These are phyloP conservation scores for Dasypolia templi DNA, from an alignment of 2,888 invertebrate species.

Conservation along the genomic window DNA sequence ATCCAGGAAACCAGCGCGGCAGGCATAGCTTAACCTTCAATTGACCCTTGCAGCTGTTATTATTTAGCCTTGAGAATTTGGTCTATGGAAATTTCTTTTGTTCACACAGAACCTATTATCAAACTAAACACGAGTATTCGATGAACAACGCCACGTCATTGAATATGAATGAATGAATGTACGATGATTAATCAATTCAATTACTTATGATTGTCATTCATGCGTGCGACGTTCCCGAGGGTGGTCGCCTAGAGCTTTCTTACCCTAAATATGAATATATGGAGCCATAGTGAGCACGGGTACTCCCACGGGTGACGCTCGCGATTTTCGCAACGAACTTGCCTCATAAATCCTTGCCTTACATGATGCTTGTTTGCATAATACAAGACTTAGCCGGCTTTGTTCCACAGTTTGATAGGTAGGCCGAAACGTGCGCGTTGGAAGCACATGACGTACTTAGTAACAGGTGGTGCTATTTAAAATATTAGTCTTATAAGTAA, in stretches of 20 bases:
- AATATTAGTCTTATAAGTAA: conserved; percentile 51
- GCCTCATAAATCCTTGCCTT: conserved; percentile 89
- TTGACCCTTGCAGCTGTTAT: neutral
- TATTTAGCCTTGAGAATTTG: neutral
- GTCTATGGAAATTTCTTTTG: neutral
- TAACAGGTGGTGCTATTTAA: conserved; percentile 57
- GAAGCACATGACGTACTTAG: conserved; percentile 66
- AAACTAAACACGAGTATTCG: conserved; percentile 17
- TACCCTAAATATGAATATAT: conserved; percentile 88
- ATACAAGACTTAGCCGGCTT: conserved; percentile 89
- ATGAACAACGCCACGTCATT: conserved; percentile 12
- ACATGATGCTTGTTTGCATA: conserved; percentile 90
- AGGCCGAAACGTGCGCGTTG: conserved; percentile 73
- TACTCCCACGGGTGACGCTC: conserved; percentile 80
- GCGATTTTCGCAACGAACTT: conserved; percentile 87
- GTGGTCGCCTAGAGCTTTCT: conserved; percentile 62
- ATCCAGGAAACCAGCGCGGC: neutral
- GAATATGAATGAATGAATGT: conserved; percentile 65
- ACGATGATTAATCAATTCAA: conserved; percentile 68
- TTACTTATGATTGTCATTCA: conserved; percentile 70
- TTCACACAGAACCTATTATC: conserved; percentile 10
- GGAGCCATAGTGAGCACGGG: conserved; percentile 80
- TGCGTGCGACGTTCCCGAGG: conserved; percentile 67
- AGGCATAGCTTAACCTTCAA: no score
- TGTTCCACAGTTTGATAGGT: conserved; percentile 87